Evolutionary conservation across 2,888 invertebrate species (phyloP), one percentile per base, ranked within the genome.

Genomic region (Schrankia costaestrigalis): DNA sequence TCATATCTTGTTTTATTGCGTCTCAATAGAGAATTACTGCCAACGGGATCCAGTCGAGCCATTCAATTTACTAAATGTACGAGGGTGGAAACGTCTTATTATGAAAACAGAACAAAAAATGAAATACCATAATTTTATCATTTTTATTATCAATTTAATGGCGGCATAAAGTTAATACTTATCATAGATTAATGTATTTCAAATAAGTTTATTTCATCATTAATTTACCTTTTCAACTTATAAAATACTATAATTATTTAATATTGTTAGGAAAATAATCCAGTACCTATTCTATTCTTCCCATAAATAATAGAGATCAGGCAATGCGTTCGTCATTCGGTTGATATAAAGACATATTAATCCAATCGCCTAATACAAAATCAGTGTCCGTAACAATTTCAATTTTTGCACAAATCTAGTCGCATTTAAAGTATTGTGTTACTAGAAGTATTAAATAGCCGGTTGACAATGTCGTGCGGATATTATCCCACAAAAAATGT

Each of bases 351-450:
- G 47, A 57, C 53, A 73, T 70, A 74, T 78, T 84, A 84, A 86
- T 84, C 82, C 81, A 77, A 79, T 84, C 71, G 63, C 40, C 61
- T 71, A 64, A 82, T 80, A 78, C 68, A 74, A 71, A 79, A 63
- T 71, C 83, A 86, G 63, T 58, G 71, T 56, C 78, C 82, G 84
- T 77, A 71, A 84, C 72, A 78, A 83, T 86, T 87, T 84, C 62
- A 85, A 84, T 77, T 82, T 86, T 87, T 86, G 86, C 86, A 86
- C 87, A 86, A 87, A 84, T 86, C 84, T 84, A 82, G 78, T 77
- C 78, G 78, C 67, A 86, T 85, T 85, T 84, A 84, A 84, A 79
- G 85, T 86, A 86, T 87, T 84, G 82, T 86, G 68, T 87, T 87
- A 85, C 86, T 71, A 68, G 75, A 79, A 80, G 85, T 85, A 86